Conservation (phyloP, 2,113 vertebrate genomes). For the Tetrao urogallus region DNA sequence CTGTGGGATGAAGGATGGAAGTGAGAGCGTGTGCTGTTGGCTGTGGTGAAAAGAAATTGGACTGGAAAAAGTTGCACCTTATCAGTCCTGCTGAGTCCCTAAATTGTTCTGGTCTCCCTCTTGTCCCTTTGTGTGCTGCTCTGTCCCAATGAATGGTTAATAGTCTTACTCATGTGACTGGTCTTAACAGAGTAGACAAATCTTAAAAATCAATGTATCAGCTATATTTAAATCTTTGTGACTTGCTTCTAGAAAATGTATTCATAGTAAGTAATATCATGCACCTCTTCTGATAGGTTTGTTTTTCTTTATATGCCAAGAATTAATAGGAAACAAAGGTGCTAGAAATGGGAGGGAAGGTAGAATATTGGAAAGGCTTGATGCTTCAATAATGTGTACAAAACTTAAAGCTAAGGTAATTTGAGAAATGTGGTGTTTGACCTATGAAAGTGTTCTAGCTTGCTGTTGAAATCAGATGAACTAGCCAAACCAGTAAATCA, state of each 20-base stretch:
- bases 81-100: not conserved
- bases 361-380: not conserved
- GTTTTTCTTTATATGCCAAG: not conserved
- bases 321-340: not conserved
- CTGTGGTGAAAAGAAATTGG: not conserved
- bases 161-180: not conserved
- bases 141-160: not conserved
- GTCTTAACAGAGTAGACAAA: not conserved
- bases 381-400: not conserved
- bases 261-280: not conserved
- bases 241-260: not conserved
- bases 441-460: slow-evolving; percentile 5
- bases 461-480: slow-evolving; percentile 15
- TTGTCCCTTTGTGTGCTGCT: not conserved
- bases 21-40: not conserved
- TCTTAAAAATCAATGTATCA: not conserved
- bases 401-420: slow-evolving; percentile 40
- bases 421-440: slow-evolving; percentile 43
- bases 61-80: not conserved
- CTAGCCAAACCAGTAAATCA: slow-evolving; percentile 59
- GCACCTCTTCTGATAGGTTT: not conserved
- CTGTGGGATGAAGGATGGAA: not conserved
- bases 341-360: not conserved
- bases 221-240: not conserved
- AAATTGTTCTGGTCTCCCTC: not conserved